A percentile compares a stretch with the other conserved stretches of the same genome.
phyloP scores from a whole-genome alignment of 2,113 vertebrate species.

The Choloepus hoffmanni region DNA sequence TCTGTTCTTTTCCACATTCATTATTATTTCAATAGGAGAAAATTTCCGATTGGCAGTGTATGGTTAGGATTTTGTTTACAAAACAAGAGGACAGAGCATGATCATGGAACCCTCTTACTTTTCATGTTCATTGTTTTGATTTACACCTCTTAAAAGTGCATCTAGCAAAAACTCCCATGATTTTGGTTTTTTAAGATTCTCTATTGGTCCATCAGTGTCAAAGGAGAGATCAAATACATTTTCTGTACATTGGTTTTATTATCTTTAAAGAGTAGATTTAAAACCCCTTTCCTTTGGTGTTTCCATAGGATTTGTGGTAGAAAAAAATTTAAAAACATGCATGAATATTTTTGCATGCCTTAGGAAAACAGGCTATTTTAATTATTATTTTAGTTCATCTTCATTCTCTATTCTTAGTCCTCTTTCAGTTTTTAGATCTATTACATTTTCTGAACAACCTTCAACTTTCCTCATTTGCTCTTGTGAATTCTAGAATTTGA shows the following conservation, averaged over 20 bases:
- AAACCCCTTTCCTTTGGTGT: background rate
- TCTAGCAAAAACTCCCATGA: background rate
- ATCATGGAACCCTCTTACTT: background rate
- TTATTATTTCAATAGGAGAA: background rate
- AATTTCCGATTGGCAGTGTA: background rate
- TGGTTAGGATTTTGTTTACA: conserved; percentile 1
- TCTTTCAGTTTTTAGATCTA: background rate
- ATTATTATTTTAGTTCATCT: background rate
- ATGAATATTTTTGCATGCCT: background rate
- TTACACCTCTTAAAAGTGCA: background rate
- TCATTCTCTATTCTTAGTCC: background rate
- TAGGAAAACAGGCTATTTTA: background rate
- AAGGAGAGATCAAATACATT: background rate
- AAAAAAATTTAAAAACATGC: background rate
- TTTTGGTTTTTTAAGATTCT: background rate
- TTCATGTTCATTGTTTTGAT: background rate
- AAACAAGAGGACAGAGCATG: background rate
- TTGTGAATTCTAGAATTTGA: conserved; percentile 1
- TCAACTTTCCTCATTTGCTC: background rate
- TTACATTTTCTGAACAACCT: background rate
- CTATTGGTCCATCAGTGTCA: background rate
- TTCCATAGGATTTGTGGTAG: background rate
- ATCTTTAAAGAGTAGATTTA: background rate
- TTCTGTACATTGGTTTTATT: background rate
- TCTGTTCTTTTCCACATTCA: background rate